phyloP scores from a whole-genome alignment of 1,140 invertebrate species.

The Dreissena polymorpha region DNA sequence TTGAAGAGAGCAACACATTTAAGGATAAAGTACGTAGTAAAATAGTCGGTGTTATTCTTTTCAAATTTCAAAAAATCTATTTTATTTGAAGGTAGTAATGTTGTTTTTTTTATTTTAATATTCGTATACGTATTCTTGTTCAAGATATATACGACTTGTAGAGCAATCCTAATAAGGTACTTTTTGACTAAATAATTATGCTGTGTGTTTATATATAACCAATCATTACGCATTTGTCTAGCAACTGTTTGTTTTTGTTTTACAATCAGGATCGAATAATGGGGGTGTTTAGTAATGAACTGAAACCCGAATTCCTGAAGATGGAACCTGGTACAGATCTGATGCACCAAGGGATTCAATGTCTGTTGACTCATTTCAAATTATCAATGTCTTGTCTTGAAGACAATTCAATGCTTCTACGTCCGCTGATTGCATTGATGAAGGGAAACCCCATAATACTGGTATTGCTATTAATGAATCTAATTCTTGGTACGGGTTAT shows the following conservation, averaged over 20 bases:
- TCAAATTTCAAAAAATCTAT: too few relatives aligned
- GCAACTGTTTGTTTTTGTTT: not conserved
- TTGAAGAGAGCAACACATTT: too few relatives aligned
- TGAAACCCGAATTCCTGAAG: not conserved
- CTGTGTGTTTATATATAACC: too few relatives aligned
- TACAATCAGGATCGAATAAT: not conserved
- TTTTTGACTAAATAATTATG: too few relatives aligned
- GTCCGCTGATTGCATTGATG: conserved; percentile 54
- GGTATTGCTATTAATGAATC: conserved; percentile 25
- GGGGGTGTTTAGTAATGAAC: not conserved
- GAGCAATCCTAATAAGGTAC: too few relatives aligned
- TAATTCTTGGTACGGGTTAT: conserved; percentile 55
- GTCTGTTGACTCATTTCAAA: conserved; percentile 59
- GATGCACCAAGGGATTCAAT: conserved; percentile 56
- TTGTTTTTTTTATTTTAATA: too few relatives aligned
- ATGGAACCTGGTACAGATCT: conserved; percentile 16
- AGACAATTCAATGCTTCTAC: conserved; percentile 46
- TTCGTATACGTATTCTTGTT: too few relatives aligned
- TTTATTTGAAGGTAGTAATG: too few relatives aligned
- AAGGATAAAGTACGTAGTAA: too few relatives aligned
- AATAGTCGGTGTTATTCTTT: too few relatives aligned
- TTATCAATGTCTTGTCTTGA: conserved; percentile 43
- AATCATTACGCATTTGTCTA: not conserved
- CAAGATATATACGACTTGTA: too few relatives aligned
- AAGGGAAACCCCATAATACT: not conserved